Conservation (phyloP, 1,140 invertebrate species). For the Brachionus koreanus region DNA sequence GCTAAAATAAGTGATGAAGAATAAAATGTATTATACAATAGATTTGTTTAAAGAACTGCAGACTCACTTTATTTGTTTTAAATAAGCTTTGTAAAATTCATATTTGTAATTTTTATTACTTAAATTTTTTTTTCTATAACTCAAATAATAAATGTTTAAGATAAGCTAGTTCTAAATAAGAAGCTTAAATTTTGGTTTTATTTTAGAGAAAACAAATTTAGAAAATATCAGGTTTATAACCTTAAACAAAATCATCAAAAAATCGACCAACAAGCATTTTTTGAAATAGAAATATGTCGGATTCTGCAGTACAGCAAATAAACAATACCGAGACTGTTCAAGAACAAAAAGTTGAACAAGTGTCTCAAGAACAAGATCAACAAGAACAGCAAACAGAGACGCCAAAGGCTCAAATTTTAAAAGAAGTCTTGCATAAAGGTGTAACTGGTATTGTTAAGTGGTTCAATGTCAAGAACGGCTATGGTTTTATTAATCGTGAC, state of each 20-base stretch:
- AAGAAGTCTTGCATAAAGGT: background rate
- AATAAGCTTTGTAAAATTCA: background rate
- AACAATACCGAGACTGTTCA: background rate
- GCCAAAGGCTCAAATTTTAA: background rate
- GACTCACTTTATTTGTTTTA: background rate
- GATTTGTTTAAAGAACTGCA: background rate
- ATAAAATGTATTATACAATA: background rate
- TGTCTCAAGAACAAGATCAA: background rate
- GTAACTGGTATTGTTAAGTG: constrained; percentile 87
- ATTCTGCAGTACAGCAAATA: background rate
- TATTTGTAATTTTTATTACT: background rate
- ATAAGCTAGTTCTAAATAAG: background rate
- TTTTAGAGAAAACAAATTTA: background rate
- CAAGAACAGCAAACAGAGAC: background rate
- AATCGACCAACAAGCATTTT: constrained; percentile 23
- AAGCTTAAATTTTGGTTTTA: background rate
- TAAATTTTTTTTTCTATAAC: background rate
- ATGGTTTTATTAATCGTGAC: constrained; percentile 96
- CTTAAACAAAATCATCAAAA: constrained; percentile 4
- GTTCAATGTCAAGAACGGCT: constrained; percentile 99
- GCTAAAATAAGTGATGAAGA: background rate
- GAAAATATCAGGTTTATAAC: background rate
- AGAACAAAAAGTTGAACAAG: background rate
- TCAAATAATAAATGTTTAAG: too few relatives aligned
- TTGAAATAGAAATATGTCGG: constrained; percentile 14